Conservation (phyloP, 35 echinoderm and acorn worm species). For the Chiridota heheva region DNA sequence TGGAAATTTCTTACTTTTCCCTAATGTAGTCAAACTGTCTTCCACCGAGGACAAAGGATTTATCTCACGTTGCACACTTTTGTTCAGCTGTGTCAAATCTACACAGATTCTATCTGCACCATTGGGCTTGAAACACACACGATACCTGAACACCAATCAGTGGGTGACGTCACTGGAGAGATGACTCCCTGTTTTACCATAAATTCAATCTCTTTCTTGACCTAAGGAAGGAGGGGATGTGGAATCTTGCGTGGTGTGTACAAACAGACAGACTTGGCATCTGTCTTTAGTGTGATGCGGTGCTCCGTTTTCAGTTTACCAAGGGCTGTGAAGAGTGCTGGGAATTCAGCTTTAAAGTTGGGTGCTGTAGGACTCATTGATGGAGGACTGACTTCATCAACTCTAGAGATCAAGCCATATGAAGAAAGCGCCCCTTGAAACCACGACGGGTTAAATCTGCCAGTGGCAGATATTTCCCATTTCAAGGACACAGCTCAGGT, state of each 20-base stretch:
- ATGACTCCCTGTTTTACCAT: constrained; percentile 9
- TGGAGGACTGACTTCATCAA: background rate
- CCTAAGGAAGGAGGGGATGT: background rate
- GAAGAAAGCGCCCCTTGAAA: too few species aligned
- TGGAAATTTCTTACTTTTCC: background rate
- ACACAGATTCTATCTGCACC: background rate
- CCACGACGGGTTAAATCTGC: too few species aligned
- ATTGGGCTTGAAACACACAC: too few species aligned
- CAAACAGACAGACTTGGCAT: background rate
- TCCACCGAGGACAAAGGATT: constrained; percentile 6
- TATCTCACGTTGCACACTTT: constrained; percentile 1
- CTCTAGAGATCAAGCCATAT: background rate
- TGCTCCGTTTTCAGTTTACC: constrained; percentile 18
- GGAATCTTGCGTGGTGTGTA: too few species aligned
- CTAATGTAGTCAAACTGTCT: background rate
- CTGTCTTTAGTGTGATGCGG: background rate
- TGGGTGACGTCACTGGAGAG: background rate
- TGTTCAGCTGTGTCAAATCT: too few species aligned
- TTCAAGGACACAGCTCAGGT: too few species aligned
- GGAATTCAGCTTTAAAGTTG: too few species aligned
- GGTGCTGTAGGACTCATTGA: too few species aligned
- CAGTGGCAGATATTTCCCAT: too few species aligned
- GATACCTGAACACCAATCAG: too few species aligned
- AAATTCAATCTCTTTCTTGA: background rate
- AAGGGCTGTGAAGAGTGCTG: background rate